These are phyloP conservation scores for Trissoscelio sp. DNA, from an alignment of 2,888 invertebrate genomes.

Conservation along the genomic window DNA sequence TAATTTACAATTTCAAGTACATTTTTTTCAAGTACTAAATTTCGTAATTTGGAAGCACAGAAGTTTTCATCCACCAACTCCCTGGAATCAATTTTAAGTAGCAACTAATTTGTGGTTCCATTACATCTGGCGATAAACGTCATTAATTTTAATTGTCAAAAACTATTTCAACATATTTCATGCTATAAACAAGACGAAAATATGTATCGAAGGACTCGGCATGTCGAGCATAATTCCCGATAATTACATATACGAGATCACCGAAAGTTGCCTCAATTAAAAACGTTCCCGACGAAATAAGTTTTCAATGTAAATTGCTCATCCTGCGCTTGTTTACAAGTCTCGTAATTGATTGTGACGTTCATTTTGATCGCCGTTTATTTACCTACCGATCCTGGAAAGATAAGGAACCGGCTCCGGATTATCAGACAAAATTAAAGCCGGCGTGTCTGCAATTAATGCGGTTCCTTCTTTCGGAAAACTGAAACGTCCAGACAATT, in stretches of 20 bases:
- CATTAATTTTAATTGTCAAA: conserved; percentile 7
- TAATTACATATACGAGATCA: conserved; percentile 44
- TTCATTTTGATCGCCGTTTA: conserved; percentile 53
- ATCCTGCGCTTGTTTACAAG: conserved; percentile 56
- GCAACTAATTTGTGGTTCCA: no score
- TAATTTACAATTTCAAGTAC: no score
- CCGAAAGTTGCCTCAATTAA: conserved; percentile 57
- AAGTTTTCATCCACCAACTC: no score
- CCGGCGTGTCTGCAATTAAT: not conserved
- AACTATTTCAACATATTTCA: conserved; percentile 8
- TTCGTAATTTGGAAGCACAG: no score
- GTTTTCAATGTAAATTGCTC: conserved; percentile 57
- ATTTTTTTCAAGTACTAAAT: no score
- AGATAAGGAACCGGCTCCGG: conserved; percentile 64
- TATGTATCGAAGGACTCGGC: not conserved
- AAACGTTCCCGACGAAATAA: conserved; percentile 47
- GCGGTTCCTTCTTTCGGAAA: conserved; percentile 39
- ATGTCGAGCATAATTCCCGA: conserved; percentile 32
- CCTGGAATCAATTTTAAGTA: no score
- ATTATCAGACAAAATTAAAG: conserved; percentile 55
- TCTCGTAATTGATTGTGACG: conserved; percentile 58
- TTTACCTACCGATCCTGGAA: conserved; percentile 50
- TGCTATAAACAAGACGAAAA: conserved; percentile 16
- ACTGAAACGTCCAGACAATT: conserved; percentile 10
- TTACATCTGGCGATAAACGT: conserved; percentile 11